These are phyloP conservation scores for Brachyalestes nurse DNA, from an alignment of 2,797 vertebrate genomes.

Conservation along the genomic window DNA sequence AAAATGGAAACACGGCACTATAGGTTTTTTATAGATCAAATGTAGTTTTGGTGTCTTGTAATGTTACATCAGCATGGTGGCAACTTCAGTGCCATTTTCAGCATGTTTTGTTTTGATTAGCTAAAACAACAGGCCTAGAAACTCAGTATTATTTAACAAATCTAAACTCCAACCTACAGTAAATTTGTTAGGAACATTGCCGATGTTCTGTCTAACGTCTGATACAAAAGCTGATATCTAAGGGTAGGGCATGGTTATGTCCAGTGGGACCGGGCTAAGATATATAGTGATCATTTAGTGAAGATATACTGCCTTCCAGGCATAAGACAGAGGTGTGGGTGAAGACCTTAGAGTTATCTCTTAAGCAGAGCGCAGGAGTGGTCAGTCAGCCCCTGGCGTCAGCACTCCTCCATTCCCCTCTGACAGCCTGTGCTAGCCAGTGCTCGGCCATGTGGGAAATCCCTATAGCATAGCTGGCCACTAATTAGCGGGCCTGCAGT, in stretches of 20 bases:
- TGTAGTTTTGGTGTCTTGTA: no score
- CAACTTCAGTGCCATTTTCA: not conserved
- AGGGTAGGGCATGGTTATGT: not conserved
- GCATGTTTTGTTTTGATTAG: not conserved
- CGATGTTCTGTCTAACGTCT: not conserved
- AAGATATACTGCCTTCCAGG: not conserved
- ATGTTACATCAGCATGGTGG: not conserved
- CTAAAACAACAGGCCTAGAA: not conserved
- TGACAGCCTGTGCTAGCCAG: conserved; percentile 30
- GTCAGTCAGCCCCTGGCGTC: conserved; percentile 10
- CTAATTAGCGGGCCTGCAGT: conserved; percentile 51
- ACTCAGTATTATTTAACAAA: not conserved
- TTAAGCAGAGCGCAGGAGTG: not conserved
- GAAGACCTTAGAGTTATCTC: conserved; percentile 12
- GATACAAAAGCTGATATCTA: not conserved
- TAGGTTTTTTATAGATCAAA: no score
- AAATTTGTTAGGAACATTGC: not conserved
- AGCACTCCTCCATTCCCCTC: conserved; percentile 29
- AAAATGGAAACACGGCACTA: no score
- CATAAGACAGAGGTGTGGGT: not conserved
- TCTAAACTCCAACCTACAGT: not conserved
- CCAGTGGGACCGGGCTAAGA: not conserved
- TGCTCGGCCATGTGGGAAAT: conserved; percentile 49
- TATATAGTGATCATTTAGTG: not conserved
- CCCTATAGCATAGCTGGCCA: conserved; percentile 38